Conservation (phyloP, 1,140 invertebrate species). For the Wasmannia auropunctata region DNA sequence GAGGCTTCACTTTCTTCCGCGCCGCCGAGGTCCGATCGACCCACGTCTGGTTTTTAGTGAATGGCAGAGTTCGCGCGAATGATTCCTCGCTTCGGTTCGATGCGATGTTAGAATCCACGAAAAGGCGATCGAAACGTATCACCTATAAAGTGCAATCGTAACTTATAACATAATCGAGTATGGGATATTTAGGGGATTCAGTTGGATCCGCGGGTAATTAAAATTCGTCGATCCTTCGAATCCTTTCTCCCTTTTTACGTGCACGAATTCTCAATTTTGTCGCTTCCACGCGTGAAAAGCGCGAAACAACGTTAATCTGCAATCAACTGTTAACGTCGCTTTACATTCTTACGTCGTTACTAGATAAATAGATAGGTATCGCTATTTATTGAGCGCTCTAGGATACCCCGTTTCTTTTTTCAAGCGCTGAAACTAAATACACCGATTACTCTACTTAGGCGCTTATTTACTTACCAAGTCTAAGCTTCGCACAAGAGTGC, state of each 20-base stretch:
- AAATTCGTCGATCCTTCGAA: not conserved
- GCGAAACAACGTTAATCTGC: not conserved
- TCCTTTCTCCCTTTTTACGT: not conserved
- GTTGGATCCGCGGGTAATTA: not conserved
- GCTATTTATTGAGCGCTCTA: too few species aligned
- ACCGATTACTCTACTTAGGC: not conserved
- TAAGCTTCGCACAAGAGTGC: constrained; percentile 1
- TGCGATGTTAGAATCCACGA: not conserved
- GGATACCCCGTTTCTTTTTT: too few species aligned
- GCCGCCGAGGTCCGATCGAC: not conserved
- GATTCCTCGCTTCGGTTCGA: not conserved
- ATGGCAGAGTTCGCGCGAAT: not conserved
- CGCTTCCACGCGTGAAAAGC: not conserved
- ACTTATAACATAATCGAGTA: not conserved
- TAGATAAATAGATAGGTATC: not conserved
- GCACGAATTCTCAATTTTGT: not conserved
- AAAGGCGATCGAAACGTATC: not conserved
- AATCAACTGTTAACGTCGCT: constrained; percentile 5
- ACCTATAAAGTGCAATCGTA: not conserved
- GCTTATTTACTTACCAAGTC: not conserved
- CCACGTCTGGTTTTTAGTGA: constrained; percentile 24
- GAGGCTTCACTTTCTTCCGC: constrained; percentile 44
- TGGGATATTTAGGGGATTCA: not conserved
- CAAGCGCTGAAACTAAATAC: too few species aligned
- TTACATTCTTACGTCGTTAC: not conserved